Base-by-base conservation (phyloP, 2,113 vertebrate genomes). In the Paracanthobrama guichenoti region DNA sequence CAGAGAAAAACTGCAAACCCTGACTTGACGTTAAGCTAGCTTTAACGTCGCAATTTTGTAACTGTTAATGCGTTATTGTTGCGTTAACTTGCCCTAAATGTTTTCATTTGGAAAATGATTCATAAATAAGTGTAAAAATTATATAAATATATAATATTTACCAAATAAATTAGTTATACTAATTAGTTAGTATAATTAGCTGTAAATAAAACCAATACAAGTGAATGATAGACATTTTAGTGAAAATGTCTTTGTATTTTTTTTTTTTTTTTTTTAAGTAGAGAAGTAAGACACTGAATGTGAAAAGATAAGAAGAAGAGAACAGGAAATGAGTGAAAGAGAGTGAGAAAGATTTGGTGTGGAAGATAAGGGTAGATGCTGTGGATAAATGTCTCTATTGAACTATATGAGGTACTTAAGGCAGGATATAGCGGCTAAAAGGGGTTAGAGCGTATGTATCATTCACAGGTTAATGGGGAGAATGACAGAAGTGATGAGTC, bases 371-470 rank as follows among this genome's bases (percentile, higher is more conserved):
- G 31, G 28, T 3, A 76, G 57, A 74, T 14, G 18, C 20, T 14
- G 20, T 39, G 59, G 76, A 46, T 80, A 39, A 48, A 82, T 53
- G 64, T 22, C 46, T 67, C 46, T 55, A 14, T 35, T 60, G 66
- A 62, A 74, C 67, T 73, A 55, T 72, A 80, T 50, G 57, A 81
- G 78, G 42, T 50, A 57, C 77, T 81, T 50, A 81, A 80, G 69
- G 72, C 69, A 55, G 84, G 44, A 26, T 67, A 79, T 75, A 64
- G 20, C 3, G 8, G 57, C n/a, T 89, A 90, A 90, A 88, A 84
- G 88, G 88, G 91, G 89, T 91, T 89, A 90, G 55, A 62, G 77
- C 89, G 82, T 86, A 88, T 91, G 92, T 90, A 89, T 93, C 85
- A 88, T 91, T 93, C 86, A 91, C 84, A 89, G 83, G 84, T 89